These are phyloP conservation scores for Brachypteracias leptosomus DNA, from an alignment of 2,113 vertebrate genomes.

Conservation along the genomic window DNA sequence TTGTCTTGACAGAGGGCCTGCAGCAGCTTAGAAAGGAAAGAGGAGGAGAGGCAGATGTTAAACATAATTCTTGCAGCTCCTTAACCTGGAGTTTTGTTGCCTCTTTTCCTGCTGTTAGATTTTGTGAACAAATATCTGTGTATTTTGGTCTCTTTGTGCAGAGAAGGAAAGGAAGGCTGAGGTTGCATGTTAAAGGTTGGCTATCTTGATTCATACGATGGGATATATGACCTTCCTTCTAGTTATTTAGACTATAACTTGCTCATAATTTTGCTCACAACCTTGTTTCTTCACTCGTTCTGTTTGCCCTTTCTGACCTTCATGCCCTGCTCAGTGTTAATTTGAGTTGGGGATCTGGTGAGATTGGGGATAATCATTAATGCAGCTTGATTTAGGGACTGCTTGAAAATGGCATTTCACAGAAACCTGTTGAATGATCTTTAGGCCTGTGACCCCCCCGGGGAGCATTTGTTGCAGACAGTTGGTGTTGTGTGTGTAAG, in stretches of 20 bases:
- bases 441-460: neutral
- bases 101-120: neutral
- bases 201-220: neutral
- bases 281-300: neutral
- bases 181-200: neutral
- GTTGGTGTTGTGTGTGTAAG: neutral
- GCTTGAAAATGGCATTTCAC: neutral
- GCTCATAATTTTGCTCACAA: neutral
- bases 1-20: neutral
- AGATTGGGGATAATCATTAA: neutral
- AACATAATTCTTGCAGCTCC: neutral
- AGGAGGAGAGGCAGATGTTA: neutral
- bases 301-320: conserved; percentile 6
- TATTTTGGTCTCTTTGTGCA: neutral
- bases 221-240: neutral
- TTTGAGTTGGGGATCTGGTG: neutral
- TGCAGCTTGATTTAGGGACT: neutral
- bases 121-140: neutral
- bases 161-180: neutral
- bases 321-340: neutral
- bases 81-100: neutral
- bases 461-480: neutral
- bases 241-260: neutral
- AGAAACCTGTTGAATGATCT: neutral
- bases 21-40: neutral